phyloP scores from a whole-genome alignment of 2,888 invertebrate genomes.

The Pammene fasciana region DNA sequence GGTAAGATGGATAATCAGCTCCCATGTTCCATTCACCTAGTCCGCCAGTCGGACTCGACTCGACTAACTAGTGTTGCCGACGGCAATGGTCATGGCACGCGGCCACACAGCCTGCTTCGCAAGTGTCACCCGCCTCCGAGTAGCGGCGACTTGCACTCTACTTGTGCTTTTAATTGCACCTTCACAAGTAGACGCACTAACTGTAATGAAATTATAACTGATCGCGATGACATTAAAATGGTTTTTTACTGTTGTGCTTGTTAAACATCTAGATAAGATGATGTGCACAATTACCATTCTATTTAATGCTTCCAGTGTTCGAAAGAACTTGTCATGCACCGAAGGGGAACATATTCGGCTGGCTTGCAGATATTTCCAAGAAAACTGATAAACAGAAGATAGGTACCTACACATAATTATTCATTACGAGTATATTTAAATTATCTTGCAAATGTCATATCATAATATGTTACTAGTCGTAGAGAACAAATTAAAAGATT shows the following conservation, averaged over 20 bases:
- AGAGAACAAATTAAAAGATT: too few species aligned
- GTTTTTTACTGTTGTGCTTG: constrained; percentile 1
- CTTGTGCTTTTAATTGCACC: constrained; percentile 75
- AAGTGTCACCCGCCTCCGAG: constrained; percentile 69
- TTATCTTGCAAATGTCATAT: too few species aligned
- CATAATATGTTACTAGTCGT: too few species aligned
- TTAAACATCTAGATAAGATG: background rate
- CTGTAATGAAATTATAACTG: constrained; percentile 37
- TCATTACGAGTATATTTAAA: too few species aligned
- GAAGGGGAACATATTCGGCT: too few species aligned
- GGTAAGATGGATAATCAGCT: constrained; percentile 28
- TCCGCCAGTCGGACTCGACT: constrained; percentile 17
- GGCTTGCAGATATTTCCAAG: too few species aligned
- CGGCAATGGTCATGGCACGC: constrained; percentile 60
- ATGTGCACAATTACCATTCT: too few species aligned
- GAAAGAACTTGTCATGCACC: too few species aligned
- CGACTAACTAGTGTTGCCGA: constrained; percentile 44
- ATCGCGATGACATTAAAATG: constrained; percentile 29
- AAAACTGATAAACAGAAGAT: too few species aligned
- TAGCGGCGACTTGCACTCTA: constrained; percentile 77
- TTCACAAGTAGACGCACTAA: constrained; percentile 50
- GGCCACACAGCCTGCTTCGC: constrained; percentile 67
- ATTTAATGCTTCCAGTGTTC: too few species aligned
- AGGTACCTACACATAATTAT: too few species aligned
- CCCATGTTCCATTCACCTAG: constrained; percentile 48